Evolutionary conservation across 2,797 vertebrate genomes (phyloP).

Genomic region (Melanotaenia pygmaea): DNA sequence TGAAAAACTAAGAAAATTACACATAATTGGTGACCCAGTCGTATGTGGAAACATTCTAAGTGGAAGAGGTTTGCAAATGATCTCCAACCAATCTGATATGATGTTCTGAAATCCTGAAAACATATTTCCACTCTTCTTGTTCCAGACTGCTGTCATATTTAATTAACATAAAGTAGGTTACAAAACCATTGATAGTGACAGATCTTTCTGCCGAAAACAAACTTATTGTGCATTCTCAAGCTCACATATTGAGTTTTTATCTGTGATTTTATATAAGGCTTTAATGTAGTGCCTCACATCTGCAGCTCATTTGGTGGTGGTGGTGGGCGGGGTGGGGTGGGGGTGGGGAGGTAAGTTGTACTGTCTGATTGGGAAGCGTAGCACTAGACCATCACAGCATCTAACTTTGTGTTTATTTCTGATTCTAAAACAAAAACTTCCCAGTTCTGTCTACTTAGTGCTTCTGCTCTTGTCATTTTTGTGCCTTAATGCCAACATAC

Average conservation of each 20-base stretch:
- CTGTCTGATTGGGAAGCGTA: constrained; percentile 37
- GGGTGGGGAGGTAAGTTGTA: neutral
- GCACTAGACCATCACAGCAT: constrained; percentile 69
- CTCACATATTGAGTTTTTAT: neutral
- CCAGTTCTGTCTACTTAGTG: constrained; percentile 48
- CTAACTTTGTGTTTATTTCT: constrained; percentile 63
- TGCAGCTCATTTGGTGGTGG: constrained; percentile 64
- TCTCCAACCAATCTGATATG: too few relatives aligned
- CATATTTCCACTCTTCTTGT: neutral
- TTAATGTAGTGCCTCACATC: constrained; percentile 53
- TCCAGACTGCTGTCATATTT: neutral
- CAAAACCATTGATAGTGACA: neutral
- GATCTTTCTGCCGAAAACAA: neutral
- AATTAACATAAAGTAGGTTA: neutral
- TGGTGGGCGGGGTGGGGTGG: too few relatives aligned
- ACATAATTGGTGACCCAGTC: too few relatives aligned
- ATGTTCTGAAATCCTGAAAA: neutral
- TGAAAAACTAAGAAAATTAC: too few relatives aligned
- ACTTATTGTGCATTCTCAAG: neutral
- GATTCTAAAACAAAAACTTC: constrained; percentile 57
- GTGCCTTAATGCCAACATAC: constrained; percentile 20
- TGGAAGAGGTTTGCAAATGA: too few relatives aligned
- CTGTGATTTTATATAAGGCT: neutral
- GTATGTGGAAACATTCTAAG: too few relatives aligned
- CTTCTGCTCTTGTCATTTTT: constrained; percentile 4